These are phyloP conservation scores for Struthidea cinerea DNA, from an alignment of 2,113 vertebrate species.

Conservation along the genomic window DNA sequence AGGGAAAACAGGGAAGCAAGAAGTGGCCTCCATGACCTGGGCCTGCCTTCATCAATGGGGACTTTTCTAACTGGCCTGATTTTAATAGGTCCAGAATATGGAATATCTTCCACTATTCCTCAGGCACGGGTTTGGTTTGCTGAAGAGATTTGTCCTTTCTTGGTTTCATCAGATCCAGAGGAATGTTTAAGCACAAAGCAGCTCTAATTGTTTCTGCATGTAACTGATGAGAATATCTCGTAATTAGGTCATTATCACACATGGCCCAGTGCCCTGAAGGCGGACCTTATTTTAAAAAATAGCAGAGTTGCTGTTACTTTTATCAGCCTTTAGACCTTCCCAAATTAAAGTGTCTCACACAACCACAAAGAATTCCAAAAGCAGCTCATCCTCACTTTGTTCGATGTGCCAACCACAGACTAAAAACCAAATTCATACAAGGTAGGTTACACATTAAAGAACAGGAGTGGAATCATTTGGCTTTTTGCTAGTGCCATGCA, in stretches of 20 bases:
- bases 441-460: not conserved
- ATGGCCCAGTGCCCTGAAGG: not conserved
- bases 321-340: not conserved
- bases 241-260: not conserved
- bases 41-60: not conserved
- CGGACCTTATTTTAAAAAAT: not conserved
- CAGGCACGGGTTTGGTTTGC: not conserved
- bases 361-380: not conserved
- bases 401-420: not conserved
- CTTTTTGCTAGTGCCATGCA: not conserved
- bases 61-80: not conserved
- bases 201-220: not conserved
- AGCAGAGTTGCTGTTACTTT: not conserved
- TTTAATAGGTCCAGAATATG: not conserved
- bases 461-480: not conserved
- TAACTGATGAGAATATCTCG: not conserved
- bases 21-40: not conserved
- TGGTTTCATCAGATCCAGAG: not conserved
- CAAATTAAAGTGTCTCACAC: not conserved
- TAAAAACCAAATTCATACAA: not conserved
- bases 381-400: not conserved
- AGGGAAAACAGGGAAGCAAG: not conserved
- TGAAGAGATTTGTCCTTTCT: not conserved
- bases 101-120: not conserved
- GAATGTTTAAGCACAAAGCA: not conserved